Evolutionary conservation across 2,797 vertebrate genomes (phyloP).

Genomic region (Spinibarbus caldwelli): DNA sequence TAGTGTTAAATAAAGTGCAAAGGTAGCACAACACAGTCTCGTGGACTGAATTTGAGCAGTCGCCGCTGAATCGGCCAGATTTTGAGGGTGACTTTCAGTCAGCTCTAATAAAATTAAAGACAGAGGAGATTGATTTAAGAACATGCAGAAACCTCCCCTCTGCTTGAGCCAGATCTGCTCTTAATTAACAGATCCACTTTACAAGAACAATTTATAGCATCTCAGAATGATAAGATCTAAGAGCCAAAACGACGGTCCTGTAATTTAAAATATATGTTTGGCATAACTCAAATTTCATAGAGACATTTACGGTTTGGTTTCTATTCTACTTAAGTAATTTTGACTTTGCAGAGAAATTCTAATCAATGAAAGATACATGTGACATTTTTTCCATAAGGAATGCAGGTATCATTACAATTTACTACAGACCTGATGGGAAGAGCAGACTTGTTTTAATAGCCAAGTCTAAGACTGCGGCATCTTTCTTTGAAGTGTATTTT

Average conservation of each 20-base stretch:
- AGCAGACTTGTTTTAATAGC: constrained; percentile 45
- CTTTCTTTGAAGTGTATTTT: constrained; percentile 35
- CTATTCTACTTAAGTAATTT: constrained; percentile 15
- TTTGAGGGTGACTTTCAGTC: constrained; percentile 54
- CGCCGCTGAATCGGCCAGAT: constrained; percentile 35
- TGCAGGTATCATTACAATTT: constrained; percentile 26
- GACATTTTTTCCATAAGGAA: constrained; percentile 13
- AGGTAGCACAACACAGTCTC: constrained; percentile 49
- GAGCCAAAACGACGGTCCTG: constrained; percentile 39
- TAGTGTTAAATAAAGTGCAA: constrained; percentile 56
- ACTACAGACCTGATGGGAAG: constrained; percentile 58
- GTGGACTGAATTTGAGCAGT: constrained; percentile 45
- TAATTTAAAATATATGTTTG: constrained; percentile 36
- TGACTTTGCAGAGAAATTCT: constrained; percentile 13
- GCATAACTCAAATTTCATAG: constrained; percentile 52
- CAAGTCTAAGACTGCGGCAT: neutral
- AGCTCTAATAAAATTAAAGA: constrained; percentile 53
- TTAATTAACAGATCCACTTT: constrained; percentile 51
- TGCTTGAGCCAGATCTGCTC: constrained; percentile 44
- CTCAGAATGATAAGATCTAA: constrained; percentile 61
- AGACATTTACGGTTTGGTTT: constrained; percentile 35
- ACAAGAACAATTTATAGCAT: constrained; percentile 60
- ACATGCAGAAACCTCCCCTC: constrained; percentile 37
- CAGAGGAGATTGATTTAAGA: constrained; percentile 24
- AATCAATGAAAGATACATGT: constrained; percentile 39